Evolutionary conservation across 2,113 vertebrate species (phyloP).

Genomic region (Alaudala cheleensis): DNA sequence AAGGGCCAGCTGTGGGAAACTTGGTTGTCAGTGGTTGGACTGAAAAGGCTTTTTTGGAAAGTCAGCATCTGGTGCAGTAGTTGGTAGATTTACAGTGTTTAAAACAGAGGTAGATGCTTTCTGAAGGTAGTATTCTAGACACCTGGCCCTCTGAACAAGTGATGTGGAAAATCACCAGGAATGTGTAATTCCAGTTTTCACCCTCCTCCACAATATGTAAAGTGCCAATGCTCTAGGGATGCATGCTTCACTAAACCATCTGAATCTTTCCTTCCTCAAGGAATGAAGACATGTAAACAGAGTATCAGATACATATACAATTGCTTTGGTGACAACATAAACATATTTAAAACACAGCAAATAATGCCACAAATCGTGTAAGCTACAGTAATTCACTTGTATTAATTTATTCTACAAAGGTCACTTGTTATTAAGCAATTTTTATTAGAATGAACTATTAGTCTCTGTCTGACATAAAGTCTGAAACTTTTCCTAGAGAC

Average conservation of each 20-base stretch:
- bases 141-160: neutral
- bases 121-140: neutral
- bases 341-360: neutral
- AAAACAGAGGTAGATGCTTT: neutral
- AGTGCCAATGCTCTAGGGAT: neutral
- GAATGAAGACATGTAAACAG: neutral
- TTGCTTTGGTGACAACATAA: neutral
- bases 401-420: neutral
- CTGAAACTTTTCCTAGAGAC: neutral
- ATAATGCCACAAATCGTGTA: neutral
- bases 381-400: neutral
- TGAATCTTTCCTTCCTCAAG: neutral
- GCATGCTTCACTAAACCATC: neutral
- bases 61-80: neutral
- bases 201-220: neutral
- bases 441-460: neutral
- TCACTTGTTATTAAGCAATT: neutral
- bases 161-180: neutral
- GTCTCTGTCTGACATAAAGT: neutral
- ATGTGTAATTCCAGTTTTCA: neutral
- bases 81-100: neutral
- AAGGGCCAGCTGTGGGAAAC: neutral
- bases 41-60: neutral
- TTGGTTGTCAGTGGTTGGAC: neutral
- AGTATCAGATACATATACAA: neutral